Conservation (phyloP, 1,140 invertebrate species). For the Ceratosolen fusciceps region DNA sequence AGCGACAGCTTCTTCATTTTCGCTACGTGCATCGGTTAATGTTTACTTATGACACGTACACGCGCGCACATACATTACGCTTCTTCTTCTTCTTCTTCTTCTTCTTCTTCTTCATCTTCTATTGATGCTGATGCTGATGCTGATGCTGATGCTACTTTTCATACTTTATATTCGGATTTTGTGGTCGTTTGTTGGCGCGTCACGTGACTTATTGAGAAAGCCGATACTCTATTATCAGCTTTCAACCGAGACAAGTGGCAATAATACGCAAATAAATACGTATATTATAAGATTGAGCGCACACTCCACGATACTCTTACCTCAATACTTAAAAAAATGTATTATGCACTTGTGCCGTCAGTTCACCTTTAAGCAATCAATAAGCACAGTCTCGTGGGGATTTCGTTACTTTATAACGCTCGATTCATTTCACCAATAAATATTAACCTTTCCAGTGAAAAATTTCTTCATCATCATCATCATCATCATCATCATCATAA, state of each 20-base stretch:
- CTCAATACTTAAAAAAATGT: background rate
- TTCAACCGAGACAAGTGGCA: conserved; percentile 11
- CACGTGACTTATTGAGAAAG: conserved; percentile 8
- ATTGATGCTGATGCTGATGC: no score
- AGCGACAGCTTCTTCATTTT: background rate
- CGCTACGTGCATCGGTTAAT: no score
- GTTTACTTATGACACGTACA: no score
- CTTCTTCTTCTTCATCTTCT: no score
- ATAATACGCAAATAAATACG: conserved; percentile 16
- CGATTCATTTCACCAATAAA: no score
- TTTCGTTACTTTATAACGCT: no score
- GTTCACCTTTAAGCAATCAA: background rate
- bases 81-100: background rate
- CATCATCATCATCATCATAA: no score
- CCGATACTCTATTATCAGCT: conserved; percentile 30
- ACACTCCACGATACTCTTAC: background rate
- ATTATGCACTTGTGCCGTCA: background rate
- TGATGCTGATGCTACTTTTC: background rate
- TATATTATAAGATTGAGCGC: background rate
- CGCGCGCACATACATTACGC: no score
- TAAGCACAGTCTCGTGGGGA: background rate
- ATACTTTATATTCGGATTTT: conserved; percentile 12
- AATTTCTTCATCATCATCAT: no score
- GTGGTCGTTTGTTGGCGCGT: conserved; percentile 18
- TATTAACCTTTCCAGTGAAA: no score